Evolutionary conservation across 1,140 invertebrate genomes (phyloP), one percentile per base, ranked within the genome.

Genomic region (Pogonomyrmex californicus): DNA sequence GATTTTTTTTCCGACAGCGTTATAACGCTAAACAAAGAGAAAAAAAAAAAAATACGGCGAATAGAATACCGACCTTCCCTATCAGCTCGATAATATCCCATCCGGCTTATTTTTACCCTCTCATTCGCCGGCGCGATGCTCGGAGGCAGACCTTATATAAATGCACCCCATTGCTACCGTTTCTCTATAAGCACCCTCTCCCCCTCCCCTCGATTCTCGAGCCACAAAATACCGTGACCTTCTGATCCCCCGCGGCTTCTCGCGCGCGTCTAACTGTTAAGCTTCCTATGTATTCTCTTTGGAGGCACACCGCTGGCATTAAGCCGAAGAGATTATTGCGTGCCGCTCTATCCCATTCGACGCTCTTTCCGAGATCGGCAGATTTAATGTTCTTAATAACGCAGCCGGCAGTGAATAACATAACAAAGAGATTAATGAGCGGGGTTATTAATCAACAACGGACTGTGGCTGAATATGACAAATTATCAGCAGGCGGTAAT

Each of bases 111-210:
- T 83, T 89, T 90, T 83, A 78, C 58, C 77, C 79, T 71, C 60
- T 44, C 68, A 33, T 85, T 33, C 63, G 9, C 9, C 60, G 49
- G 36, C 54, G 30, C n/a, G 44, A 73, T 62, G 47, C 71, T 81
- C 87, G 76, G 23, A 79, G 76, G 58, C 58, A 56, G 65, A 2
- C 62, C 86, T 86, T 71, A 79, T 91, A 90, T 89, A 92, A 93
- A 93, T 92, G 88, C 91, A 92, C 91, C 92, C 92, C 73, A 58
- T 88, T 30, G 81, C 82, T 56, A 65, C 63, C 85, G 58, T 73
- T 54, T 17, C 62, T 51, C 4, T 54, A 73, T 49, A 33, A 38
- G 38, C 63, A 70, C 10, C 65, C 23, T 23, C 23, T 0, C 23
- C 23, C 23, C 23, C 23, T 23, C 23, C 75, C 62, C 63, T 44